These are phyloP conservation scores for Dipodomys merriami DNA, from an alignment of 2,113 vertebrate genomes.

Conservation along the genomic window DNA sequence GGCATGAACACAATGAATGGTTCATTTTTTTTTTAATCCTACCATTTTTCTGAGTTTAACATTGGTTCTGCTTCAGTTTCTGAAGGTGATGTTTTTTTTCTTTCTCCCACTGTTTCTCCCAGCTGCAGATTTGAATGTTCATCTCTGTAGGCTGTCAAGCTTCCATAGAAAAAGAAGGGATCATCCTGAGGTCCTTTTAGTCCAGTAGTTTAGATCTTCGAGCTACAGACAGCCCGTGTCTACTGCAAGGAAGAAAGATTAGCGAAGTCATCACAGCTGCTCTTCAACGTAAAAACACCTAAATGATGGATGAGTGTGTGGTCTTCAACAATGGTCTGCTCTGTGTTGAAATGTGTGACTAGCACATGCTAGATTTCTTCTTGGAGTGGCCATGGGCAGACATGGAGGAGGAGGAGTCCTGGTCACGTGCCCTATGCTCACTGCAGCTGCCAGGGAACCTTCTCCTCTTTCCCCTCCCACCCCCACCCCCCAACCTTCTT, in stretches of 20 bases:
- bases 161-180: constrained; percentile 36
- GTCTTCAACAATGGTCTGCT: too few relatives aligned
- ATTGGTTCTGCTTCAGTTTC: constrained; percentile 31
- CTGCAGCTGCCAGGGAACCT: neutral
- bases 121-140: constrained; percentile 43
- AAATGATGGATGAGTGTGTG: constrained; percentile 17
- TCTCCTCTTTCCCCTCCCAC: neutral
- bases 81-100: constrained; percentile 31
- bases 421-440: neutral
- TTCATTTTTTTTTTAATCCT: too few relatives aligned
- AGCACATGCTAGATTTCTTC: neutral
- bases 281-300: constrained; percentile 43
- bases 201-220: constrained; percentile 2
- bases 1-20: too few relatives aligned
- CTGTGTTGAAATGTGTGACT: too few relatives aligned
- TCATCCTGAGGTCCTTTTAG: neutral
- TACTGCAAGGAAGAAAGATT: neutral
- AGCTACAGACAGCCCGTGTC: neutral
- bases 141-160: constrained; percentile 52
- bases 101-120: constrained; percentile 17
- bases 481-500: neutral
- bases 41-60: neutral
- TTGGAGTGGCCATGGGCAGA: neutral
- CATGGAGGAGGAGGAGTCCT: too few relatives aligned
- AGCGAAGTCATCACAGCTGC: neutral